Base-by-base conservation (phyloP, 2,113 vertebrate species). In the Mastomys coucha region DNA sequence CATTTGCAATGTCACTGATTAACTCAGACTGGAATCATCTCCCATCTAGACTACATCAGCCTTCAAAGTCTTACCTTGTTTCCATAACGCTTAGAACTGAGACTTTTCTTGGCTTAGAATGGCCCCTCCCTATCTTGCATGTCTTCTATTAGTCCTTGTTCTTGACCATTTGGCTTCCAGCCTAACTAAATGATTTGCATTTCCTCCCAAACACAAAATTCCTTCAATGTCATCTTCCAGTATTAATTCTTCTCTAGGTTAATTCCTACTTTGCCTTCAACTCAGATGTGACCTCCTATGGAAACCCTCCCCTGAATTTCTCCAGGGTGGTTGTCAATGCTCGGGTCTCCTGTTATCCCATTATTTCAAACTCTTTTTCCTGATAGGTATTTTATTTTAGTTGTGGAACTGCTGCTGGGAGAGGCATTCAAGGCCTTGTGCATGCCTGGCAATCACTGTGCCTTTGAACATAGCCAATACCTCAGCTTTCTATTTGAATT, bases 131-230 rank as follows among this genome's bases (percentile, higher is more conserved):
- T 88, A 67, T 63, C 53, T 87, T 84, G 28, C 13, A 93, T n/a
- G 13, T 42, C 65, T 96, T 75, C 70, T 39, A 72, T n/a, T 53
- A 56, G 12, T 85, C 65, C 42, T 92, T 92, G 22, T 85, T 95
- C 58, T 89, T 91, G 33, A 81, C 72, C 22, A 56, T 72, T 90
- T 28, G 56, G 82, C 76, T 89, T 36, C 31, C n/a, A 89, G 65
- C 22, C 56, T 91, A 91, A 7, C 67, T 85, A 91, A 89, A 97
- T 91, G 89, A 91, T 78, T 95, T 94, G 19, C n/a, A 88, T 63
- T 95, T 95, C 60, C 14, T 26, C 94, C 67, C 33, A 91, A 94
- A 95, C 39, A 49, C 31, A 31, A 73, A 89, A 91, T 73, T 96
- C 42, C 93, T 31, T 93, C 58, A 70, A 36, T 60, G 28, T 72